These are phyloP conservation scores for Crypturellus undulatus DNA, from an alignment of 2,113 vertebrate species.

Conservation along the genomic window DNA sequence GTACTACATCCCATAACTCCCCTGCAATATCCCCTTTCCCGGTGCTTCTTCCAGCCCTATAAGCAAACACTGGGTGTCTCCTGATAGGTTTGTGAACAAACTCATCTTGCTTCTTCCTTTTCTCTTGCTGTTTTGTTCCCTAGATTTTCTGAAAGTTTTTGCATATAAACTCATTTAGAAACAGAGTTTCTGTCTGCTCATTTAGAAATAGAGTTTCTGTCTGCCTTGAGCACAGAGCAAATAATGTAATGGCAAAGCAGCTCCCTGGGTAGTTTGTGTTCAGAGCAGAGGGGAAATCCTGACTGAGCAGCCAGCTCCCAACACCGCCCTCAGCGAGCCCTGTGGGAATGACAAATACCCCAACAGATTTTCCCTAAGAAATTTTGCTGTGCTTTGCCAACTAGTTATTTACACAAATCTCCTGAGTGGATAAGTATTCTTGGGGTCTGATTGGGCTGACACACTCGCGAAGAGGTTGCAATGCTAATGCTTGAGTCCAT, in stretches of 20 bases:
- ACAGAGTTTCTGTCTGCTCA: not conserved
- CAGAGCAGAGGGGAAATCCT: not conserved
- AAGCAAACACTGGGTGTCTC: not conserved
- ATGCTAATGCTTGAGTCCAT: accelerated
- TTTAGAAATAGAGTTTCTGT: not conserved
- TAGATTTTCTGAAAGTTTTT: not conserved
- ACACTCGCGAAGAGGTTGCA: not conserved
- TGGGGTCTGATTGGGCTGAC: not conserved
- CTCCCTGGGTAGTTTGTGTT: not conserved
- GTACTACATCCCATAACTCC: not conserved
- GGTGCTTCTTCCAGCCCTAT: not conserved
- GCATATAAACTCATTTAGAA: not conserved
- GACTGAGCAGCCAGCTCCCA: not conserved
- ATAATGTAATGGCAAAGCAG: not conserved
- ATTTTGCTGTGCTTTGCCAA: not conserved
- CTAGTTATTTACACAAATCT: not conserved
- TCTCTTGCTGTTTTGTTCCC: not conserved
- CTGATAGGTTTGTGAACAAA: not conserved
- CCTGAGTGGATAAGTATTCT: not conserved
- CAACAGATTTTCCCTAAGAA: not conserved
- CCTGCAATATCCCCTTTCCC: not conserved
- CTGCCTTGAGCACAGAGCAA: not conserved
- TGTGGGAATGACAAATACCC: not conserved
- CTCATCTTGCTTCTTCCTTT: not conserved
- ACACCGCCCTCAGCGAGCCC: not conserved